phyloP scores from a whole-genome alignment of 2,113 vertebrate species.

The Prietella phreatophila region DNA sequence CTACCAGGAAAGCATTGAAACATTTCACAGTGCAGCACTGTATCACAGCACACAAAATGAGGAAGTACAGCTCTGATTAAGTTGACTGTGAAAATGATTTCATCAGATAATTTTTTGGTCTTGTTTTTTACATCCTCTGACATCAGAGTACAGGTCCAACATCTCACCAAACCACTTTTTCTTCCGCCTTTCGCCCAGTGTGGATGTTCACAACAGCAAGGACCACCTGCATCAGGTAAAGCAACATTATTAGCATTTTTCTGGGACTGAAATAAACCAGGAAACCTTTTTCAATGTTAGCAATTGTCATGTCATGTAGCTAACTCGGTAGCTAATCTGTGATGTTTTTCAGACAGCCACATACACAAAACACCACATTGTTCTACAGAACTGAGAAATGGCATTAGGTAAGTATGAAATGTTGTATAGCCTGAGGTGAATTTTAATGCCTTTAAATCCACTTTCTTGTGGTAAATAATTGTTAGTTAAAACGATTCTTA shows the following conservation, averaged over 20 bases:
- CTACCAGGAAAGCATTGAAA: not conserved
- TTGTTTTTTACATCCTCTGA: slow-evolving; percentile 7
- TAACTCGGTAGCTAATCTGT: not conserved
- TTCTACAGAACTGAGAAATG: not conserved
- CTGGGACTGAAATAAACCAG: not conserved
- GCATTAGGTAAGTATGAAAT: slow-evolving; percentile 32
- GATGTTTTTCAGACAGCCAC: not conserved
- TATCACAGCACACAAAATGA: not conserved
- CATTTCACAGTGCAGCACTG: not conserved
- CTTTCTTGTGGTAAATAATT: not conserved
- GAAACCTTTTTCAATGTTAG: not conserved
- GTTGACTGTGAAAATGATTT: not conserved
- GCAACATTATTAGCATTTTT: not conserved
- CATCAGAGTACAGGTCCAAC: slow-evolving; percentile 19
- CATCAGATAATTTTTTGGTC: not conserved
- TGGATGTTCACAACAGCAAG: not conserved
- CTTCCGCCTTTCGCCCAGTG: not conserved
- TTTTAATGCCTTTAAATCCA: slow-evolving; percentile 9
- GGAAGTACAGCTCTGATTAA: not conserved
- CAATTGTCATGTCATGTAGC: not conserved
- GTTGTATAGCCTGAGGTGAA: not conserved
- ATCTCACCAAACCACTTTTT: not conserved
- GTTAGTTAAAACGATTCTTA: not conserved
- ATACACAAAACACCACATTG: not conserved
- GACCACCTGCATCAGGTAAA: slow-evolving; percentile 22